phyloP scores from a whole-genome alignment of 1,140 invertebrate genomes.

The Drosophila repleta region DNA sequence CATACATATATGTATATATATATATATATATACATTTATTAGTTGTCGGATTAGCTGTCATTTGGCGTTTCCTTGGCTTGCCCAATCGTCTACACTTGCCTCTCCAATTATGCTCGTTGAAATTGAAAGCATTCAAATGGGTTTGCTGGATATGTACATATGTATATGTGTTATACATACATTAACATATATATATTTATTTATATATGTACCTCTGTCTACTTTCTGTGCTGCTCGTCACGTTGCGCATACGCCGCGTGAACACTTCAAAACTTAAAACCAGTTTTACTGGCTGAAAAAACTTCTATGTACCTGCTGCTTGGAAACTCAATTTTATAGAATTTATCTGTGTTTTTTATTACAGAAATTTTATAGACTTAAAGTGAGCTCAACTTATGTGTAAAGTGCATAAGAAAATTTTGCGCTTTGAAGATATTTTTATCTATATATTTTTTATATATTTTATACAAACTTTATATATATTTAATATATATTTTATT shows the following conservation, averaged over 20 bases:
- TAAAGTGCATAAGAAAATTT: too few species aligned
- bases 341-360: too few species aligned
- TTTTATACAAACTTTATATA: too few species aligned
- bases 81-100: not conserved
- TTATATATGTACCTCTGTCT: not conserved
- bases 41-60: conserved; percentile 62
- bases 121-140: conserved; percentile 51
- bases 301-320: too few species aligned
- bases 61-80: conserved; percentile 27
- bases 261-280: not conserved
- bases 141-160: conserved; percentile 13
- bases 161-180: not conserved
- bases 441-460: too few species aligned
- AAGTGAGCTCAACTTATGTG: too few species aligned
- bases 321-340: too few species aligned
- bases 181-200: not conserved
- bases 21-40: conserved; percentile 57
- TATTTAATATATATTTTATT: too few species aligned
- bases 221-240: not conserved
- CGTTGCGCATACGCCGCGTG: conserved; percentile 6
- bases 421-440: too few species aligned
- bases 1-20: not conserved
- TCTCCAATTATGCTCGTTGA: conserved; percentile 11
- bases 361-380: too few species aligned
- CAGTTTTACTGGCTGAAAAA: not conserved